Evolutionary conservation across 1,140 invertebrate genomes (phyloP).

Genomic region (Lepidurus arcticus): DNA sequence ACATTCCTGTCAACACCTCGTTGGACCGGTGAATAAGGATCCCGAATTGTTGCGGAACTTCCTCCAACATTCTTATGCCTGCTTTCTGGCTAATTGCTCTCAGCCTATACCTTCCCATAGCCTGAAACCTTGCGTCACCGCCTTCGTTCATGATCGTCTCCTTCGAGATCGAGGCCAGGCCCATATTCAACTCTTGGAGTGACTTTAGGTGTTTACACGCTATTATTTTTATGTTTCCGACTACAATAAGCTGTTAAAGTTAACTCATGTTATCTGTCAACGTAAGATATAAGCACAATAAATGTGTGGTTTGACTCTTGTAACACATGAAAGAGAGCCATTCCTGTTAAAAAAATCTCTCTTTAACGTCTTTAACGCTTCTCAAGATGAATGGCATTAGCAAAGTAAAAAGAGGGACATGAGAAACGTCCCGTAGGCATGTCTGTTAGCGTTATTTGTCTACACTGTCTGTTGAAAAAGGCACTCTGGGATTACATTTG

Average conservation of each 20-base stretch:
- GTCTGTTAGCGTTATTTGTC: neutral
- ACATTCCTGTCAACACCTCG: conserved; percentile 57
- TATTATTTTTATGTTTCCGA: neutral
- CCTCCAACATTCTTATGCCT: conserved; percentile 49
- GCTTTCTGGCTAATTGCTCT: neutral
- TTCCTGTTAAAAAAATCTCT: neutral
- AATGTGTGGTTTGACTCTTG: neutral
- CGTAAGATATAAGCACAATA: conserved; percentile 19
- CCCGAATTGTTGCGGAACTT: conserved; percentile 59
- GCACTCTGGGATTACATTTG: conserved; percentile 11
- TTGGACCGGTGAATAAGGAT: conserved; percentile 66
- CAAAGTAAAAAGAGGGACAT: neutral
- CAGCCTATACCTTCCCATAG: neutral
- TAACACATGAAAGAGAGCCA: neutral
- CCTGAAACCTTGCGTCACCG: neutral
- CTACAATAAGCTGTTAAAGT: conserved; percentile 18
- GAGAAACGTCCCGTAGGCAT: neutral
- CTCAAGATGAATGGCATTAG: neutral
- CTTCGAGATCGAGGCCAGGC: neutral
- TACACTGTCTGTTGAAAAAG: neutral
- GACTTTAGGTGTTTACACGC: neutral
- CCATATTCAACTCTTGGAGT: neutral
- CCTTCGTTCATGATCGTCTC: neutral
- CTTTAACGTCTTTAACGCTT: neutral
- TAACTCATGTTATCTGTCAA: neutral